Base-by-base conservation (phyloP, 2,113 vertebrate genomes). In the Helogale parvula region DNA sequence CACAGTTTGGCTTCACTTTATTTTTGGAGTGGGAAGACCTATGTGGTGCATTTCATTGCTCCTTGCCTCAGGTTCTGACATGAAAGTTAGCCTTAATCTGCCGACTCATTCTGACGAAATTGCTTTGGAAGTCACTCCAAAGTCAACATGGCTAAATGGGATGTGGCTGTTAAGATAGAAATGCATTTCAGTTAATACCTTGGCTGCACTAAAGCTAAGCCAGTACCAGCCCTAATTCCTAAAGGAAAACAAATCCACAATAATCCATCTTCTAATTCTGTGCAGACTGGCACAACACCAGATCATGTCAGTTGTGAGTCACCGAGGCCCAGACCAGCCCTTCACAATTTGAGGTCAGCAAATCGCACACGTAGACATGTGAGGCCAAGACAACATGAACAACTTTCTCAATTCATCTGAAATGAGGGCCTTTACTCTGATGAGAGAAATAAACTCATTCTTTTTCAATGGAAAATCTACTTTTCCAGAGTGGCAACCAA, bases 221-320 rank as follows among this genome's bases (percentile, higher is more conserved):
- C 98, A 98, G 98, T 98, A 98, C 99, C 99, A 99, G 98, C 98
- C 98, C 98, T 99, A 99, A 99, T 99, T 99, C 99, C 99, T 98
- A 98, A 99, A 99, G 99, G 98, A 99, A 99, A 99, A 98, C 97
- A 99, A 99, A 99, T 99, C 98, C 98, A 98, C 98, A 97, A 98
- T 99, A 99, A 99, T 99, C 99, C 98, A 98, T 93, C 98, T 98
- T 98, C 99, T 99, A 99, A 99, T 99, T 99, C 98, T 98, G 98
- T 98, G 96, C 98, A 99, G 98, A 98, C 90, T 98, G 98, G 98
- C 98, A 98, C 94, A 47, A 72, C 95, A 98, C 97, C 98, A 98
- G 98, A 98, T 98, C 97, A 80, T 76, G 97, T 90, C 81, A 93
- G 98, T 96, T 96, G 84, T 88, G 83, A 93, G 98, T 95, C 93